phyloP scores from a whole-genome alignment of 2,113 vertebrate genomes.

The Herpetotheres cachinnans region DNA sequence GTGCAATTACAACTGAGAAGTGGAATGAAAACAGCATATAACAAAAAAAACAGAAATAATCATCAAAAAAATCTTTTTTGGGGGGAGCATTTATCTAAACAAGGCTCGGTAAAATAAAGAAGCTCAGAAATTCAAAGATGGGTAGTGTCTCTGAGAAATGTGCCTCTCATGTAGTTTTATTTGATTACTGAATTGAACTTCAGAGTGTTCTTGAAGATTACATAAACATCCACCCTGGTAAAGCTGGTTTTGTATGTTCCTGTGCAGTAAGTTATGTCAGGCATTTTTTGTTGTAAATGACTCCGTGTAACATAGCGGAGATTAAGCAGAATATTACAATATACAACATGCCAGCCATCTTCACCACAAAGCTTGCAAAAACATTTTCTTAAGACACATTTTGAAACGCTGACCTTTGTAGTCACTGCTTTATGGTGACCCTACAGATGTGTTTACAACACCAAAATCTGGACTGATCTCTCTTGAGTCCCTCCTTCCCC shows the following conservation, averaged over 20 bases:
- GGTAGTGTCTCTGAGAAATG: not conserved
- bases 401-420: conserved; percentile 59
- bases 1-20: not conserved
- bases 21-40: not conserved
- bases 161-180: not conserved
- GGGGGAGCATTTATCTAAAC: not conserved
- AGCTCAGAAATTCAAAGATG: not conserved
- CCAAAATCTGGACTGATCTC: not conserved
- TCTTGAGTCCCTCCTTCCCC: not conserved
- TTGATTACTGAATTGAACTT: conserved; percentile 53
- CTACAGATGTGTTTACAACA: conserved; percentile 57
- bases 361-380: conserved; percentile 55
- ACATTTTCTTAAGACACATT: conserved; percentile 58
- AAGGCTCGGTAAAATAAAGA: not conserved
- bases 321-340: conserved; percentile 61
- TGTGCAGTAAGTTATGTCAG: conserved; percentile 45
- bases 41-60: not conserved
- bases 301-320: not conserved
- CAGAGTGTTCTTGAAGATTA: conserved; percentile 11
- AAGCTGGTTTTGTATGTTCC: conserved; percentile 48
- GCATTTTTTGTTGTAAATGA: conserved; percentile 58
- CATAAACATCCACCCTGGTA: conserved; percentile 18
- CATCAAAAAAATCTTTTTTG: no score
- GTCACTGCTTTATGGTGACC: conserved; percentile 36
- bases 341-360: conserved; percentile 34